A percentile compares a stretch with the other conserved stretches of the same genome.
These are phyloP conservation scores for Sylvicola fuscatus DNA, from an alignment of 2,888 invertebrate genomes.

Conservation along the genomic window DNA sequence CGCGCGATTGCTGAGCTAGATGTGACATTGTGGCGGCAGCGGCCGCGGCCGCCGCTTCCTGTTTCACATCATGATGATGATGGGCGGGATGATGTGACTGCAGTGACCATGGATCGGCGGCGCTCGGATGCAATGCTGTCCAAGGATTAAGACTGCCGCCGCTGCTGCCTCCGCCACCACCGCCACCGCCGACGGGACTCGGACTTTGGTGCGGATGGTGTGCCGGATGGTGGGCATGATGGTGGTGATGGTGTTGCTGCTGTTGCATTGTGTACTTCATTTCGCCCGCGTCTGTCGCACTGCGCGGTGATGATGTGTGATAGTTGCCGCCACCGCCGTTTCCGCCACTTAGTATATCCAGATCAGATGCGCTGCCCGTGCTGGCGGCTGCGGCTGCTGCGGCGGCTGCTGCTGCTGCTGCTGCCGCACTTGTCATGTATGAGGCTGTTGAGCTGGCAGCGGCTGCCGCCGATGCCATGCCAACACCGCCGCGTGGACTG, in stretches of 20 bases:
- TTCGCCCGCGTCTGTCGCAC: constrained; percentile 71
- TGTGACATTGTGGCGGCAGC: constrained; percentile 9
- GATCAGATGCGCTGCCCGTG: no score
- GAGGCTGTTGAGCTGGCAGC: constrained; percentile 22
- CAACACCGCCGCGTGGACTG: constrained; percentile 26
- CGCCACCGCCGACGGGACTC: constrained; percentile 31
- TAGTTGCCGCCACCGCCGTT: constrained; percentile 88
- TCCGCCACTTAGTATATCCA: constrained; percentile 34
- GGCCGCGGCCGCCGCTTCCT: constrained; percentile 37
- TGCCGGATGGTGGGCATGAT: constrained; percentile 29
- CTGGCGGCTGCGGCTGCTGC: no score
- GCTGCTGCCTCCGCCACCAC: constrained; percentile 21
- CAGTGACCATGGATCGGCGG: constrained; percentile 61
- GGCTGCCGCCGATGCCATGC: constrained; percentile 32
- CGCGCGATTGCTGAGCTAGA: constrained; percentile 30
- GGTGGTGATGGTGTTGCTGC: constrained; percentile 65
- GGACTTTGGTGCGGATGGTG: constrained; percentile 33
- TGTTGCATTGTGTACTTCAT: constrained; percentile 86
- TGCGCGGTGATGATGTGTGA: constrained; percentile 58
- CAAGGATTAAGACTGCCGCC: constrained; percentile 46
- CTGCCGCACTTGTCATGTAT: constrained; percentile 17
- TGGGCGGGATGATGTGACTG: constrained; percentile 49
- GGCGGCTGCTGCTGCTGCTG: no score
- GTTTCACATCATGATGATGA: constrained; percentile 63
- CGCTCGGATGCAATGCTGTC: constrained; percentile 56